Evolutionary conservation across 2,888 invertebrate species (phyloP), one percentile per base, ranked within the genome.

Genomic region (Siphlonurus alternatus): DNA sequence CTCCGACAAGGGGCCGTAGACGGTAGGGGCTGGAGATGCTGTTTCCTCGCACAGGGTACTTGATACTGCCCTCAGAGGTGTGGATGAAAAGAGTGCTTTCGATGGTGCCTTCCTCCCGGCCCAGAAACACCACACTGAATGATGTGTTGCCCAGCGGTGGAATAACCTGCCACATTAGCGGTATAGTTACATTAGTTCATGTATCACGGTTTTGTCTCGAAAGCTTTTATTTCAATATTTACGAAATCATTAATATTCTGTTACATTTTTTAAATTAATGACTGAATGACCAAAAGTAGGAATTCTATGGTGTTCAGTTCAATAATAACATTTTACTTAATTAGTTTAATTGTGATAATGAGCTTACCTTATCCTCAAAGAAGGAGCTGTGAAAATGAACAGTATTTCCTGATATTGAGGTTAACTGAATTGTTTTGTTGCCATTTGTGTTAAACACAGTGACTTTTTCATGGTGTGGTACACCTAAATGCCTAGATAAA

Each of bases 301-400:
- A n/a, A n/a, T n/a, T n/a, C n/a, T n/a, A n/a, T n/a, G n/a, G n/a
- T n/a, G n/a, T n/a, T n/a, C n/a, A n/a, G n/a, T n/a, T n/a, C n/a
- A n/a, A n/a, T n/a, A n/a, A n/a, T n/a, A n/a, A n/a, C n/a, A n/a
- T n/a, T n/a, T n/a, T n/a, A n/a, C n/a, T n/a, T n/a, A n/a, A n/a
- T n/a, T n/a, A n/a, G n/a, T n/a, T n/a, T n/a, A n/a, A n/a, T n/a
- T n/a, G n/a, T n/a, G n/a, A n/a, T n/a, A n/a, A n/a, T n/a, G n/a
- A n/a, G n/a, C 76, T 77, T 75, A 95, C 94, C 85, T 94, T 94
- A 73, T 93, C 87, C 73, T 93, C 89, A 77, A 96, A 96, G 82
- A 97, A 96, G 69, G 96, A 95, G 73, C 95, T 94, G 77, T 97
- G 94, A 81, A 97, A 97, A 79, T 94, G 91, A 51, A 90, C 87